Evolutionary conservation across 2,113 vertebrate species (phyloP), one percentile per base, ranked within the genome.

Genomic region (Sphaerodactylus townsendi): DNA sequence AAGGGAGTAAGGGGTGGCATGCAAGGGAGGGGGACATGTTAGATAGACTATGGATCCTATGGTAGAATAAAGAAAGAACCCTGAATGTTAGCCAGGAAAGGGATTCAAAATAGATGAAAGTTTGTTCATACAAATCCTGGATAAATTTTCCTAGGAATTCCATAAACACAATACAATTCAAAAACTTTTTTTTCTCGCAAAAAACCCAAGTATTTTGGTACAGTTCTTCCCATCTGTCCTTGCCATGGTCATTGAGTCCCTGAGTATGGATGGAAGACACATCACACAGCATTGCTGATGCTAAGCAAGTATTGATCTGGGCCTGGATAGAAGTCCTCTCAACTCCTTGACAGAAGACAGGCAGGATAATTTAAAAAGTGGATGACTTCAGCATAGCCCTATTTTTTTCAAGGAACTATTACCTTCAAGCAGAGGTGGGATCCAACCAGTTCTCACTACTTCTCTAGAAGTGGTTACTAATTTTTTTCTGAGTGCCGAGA

Each of bases 161-260:
- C 3, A 84, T 28, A 70, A 28, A 41, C 17, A 46, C 33, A 82
- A 62, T 37, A 69, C 66, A 56, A 39, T 77, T 33, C 0, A 70
- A n/a, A n/a, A n/a, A n/a, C n/a, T 62, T 62, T 62, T 25, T 62
- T 28, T 62, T 68, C 86, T 85, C 75, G 86, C 25, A 73, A 73
- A 77, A 77, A 59, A 53, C 15, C 5, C 19, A n/a, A 14, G 23
- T 39, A 77, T 59, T 21, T 37, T 33, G 21, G 39, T 39, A 59
- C 13, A 35, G 21, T 59, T 65, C n/a, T 14, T 44, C 37, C 19
- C 25, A 37, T 19, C 30, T 35, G 50, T 77, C 50, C 28, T 30
- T 5, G 72, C 33, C 44, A 50, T 7, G 50, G 46, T 7, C 17
- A 62, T 62, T 62, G 59, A 25, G 6, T 56, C 19, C 14, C 17